Conservation (phyloP, 2,113 vertebrate genomes). For the Carettochelys insculpta region DNA sequence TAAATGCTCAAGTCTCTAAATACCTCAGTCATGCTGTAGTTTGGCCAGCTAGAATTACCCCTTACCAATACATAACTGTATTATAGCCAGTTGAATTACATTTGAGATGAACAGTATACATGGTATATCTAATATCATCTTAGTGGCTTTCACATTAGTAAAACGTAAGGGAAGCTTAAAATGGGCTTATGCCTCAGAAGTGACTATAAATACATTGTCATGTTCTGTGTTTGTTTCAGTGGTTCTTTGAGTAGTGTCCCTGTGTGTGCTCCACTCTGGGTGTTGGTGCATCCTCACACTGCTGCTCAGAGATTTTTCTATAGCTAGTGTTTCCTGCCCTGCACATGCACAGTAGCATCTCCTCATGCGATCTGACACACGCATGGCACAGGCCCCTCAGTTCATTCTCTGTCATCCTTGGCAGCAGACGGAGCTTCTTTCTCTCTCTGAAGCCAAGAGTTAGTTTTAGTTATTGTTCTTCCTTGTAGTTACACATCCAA, state of each 20-base stretch:
- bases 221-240: not conserved
- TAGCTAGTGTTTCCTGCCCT: too few species aligned
- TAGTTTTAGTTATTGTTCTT: too few species aligned
- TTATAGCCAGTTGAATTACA: not conserved
- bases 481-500: too few species aligned
- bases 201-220: not conserved
- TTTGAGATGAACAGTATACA: not conserved
- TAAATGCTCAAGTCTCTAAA: not conserved
- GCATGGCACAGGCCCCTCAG: too few species aligned
- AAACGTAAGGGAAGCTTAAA: not conserved
- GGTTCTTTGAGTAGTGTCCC: not conserved
- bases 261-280: too few species aligned
- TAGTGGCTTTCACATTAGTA: not conserved
- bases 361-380: too few species aligned
- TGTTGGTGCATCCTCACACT: too few species aligned
- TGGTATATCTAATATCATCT: not conserved
- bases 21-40: not conserved
- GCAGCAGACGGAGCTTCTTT: too few species aligned
- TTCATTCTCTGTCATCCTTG: too few species aligned
- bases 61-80: not conserved
- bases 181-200: not conserved
- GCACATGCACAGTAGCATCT: too few species aligned
- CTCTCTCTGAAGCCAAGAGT: too few species aligned
- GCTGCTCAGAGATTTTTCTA: too few species aligned
- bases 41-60: not conserved